Evolutionary conservation across 53 echinoderm and acorn worm species (phyloP), one percentile per base, ranked within the genome.

Genomic region (Antedon mediterranea): DNA sequence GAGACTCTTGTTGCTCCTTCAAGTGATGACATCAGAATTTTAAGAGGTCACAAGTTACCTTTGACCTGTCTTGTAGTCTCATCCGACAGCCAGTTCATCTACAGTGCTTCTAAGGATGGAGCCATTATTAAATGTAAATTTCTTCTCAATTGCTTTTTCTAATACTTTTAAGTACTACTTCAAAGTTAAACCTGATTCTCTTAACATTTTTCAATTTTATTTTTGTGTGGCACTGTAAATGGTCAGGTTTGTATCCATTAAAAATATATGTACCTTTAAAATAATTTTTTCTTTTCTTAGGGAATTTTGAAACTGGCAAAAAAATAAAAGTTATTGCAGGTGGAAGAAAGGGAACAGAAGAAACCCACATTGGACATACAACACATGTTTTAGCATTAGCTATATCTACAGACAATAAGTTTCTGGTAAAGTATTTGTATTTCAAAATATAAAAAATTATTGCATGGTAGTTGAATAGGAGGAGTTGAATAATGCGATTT

Each of bases 51-150:
- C 73, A 81, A 93, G 79, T 76, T 92, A 72, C 85, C 92, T 43
- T 83, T 98, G 28, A 98, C 98, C 34, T 98, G 98, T 43, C 79
- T 98, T 29, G 98, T 98, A 43, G 82, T 98, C 28, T 88, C 98
- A 74, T 74, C 98, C 30, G 98, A 98, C 81, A 80, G 78, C 86
- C 89, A 86, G 74, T 82, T 86, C 72, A 82, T 90, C 34, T 98
- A 84, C 83, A 92, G 89, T 82, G 92, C 85, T 32, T 80, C 92
- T 70, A 98, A 98, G 82, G 98, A 98, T 70, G 92, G 98, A 73
- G 85, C 92, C 30, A 88, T 98, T 15, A 98, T 98, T 34, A 93
- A 90, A 86, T 98, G 98, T 98, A 75, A 98, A 97, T 87, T 20
- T 11, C 37, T 37, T n/a, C n/a, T n/a, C n/a, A n/a, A n/a, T n/a